Evolutionary conservation across 2,113 vertebrate genomes (phyloP), one percentile per base, ranked within the genome.

Genomic region (Addax nasomaculatus): DNA sequence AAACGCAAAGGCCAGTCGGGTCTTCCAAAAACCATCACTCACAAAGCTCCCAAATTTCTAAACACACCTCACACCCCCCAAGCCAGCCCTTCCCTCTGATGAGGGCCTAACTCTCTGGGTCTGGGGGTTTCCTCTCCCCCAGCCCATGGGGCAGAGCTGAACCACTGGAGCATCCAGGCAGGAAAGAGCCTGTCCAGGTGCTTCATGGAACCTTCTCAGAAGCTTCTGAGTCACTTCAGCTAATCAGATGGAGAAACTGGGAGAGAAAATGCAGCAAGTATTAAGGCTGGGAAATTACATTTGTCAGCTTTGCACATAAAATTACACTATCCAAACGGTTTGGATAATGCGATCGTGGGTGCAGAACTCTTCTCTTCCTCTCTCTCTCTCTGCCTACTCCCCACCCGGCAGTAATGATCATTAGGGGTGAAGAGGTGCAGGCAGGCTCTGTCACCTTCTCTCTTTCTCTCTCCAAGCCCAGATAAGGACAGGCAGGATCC

Each of bases 171-270:
- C 39, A 13, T 6, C 43, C 21, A 33, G 96, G 73, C 85, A 51
- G 90, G n/a, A 91, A 60, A 64, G 90, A 80, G 93, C 87, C 92
- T 89, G 5, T 57, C 97, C 95, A n/a, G 36, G 95, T 93, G 96
- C 78, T 96, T 39, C 29, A 43, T 1, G 4, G 13, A 62, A 98
- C 47, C 33, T 99, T 99, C 99, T 98, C 43, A 73, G 98, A 99
- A 99, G 96, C 86, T 97, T 98, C 97, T 98, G 98, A 98, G 95
- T 98, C 97, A 98, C 95, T 81, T 98, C 89, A 98, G 97, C 98
- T 99, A 99, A 99, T 99, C 98, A 98, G 98, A 98, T 99, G 97
- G 98, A 98, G 98, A 98, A 97, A 97, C 98, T 98, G 98, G 98
- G 98, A 98, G 98, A 98, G 98, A 98, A 98, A 98, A 97, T 1